Evolutionary conservation across 2,797 vertebrate genomes (phyloP).

Genomic region (Numenius phaeopus): DNA sequence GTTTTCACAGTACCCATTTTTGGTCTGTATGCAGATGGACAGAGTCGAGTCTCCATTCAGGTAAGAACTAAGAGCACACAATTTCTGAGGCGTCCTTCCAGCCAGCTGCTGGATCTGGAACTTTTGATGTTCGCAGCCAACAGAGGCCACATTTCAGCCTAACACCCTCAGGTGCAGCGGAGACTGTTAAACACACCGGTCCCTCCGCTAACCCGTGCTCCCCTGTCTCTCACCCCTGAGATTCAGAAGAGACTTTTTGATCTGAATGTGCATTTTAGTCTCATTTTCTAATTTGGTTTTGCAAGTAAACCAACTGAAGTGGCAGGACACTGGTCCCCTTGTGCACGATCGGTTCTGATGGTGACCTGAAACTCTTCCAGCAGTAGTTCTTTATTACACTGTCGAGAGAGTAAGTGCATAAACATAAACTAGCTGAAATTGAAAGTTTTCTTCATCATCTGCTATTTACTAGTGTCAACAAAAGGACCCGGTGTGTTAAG

Average conservation of each 20-base stretch:
- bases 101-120: not conserved
- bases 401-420: not conserved
- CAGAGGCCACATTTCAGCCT: not conserved
- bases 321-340: not conserved
- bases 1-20: slow-evolving; percentile 97
- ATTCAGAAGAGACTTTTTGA: not conserved
- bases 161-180: not conserved
- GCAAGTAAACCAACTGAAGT: not conserved
- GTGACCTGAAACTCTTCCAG: not conserved
- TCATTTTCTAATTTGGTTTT: not conserved
- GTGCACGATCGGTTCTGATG: not conserved
- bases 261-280: not conserved
- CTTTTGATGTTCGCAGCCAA: not conserved
- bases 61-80: slow-evolving; percentile 75
- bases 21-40: slow-evolving; percentile 98
- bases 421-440: not conserved
- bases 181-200: not conserved
- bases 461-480: not conserved
- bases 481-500: not conserved
- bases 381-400: not conserved
- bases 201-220: not conserved
- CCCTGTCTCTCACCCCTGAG: not conserved
- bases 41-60: slow-evolving; percentile 89
- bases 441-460: not conserved
- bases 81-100: not conserved